Evolutionary conservation across 2,797 vertebrate genomes (phyloP).

Genomic region (Cuculus canorus): DNA sequence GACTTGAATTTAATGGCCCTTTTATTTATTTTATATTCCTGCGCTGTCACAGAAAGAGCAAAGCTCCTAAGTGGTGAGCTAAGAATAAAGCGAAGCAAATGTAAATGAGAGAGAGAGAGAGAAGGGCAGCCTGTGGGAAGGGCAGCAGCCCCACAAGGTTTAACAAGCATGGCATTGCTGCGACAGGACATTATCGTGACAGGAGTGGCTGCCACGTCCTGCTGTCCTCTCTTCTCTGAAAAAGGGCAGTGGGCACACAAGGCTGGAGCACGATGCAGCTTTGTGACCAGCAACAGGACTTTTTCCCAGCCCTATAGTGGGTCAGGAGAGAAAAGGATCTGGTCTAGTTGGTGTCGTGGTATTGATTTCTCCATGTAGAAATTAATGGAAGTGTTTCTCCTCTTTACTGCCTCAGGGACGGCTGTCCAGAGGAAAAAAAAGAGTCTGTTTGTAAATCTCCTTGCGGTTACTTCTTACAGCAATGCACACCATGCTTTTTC

Average conservation of each 20-base stretch:
- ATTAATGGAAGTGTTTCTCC: conserved; percentile 1
- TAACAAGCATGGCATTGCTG: rapidly evolving
- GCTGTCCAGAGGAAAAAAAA: not conserved
- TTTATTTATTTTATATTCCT: not conserved
- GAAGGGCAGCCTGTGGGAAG: not conserved
- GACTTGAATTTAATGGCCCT: not conserved
- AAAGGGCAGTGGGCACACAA: too few species aligned
- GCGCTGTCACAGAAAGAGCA: not conserved
- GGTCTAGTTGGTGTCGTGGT: not conserved
- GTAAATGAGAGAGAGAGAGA: not conserved
- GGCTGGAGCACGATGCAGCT: not conserved
- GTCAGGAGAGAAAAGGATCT: not conserved
- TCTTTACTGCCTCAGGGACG: not conserved
- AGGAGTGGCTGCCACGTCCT: rapidly evolving
- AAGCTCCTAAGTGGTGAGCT: not conserved
- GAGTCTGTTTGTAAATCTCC: not conserved
- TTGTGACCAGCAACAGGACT: not conserved
- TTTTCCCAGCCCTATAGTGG: not conserved
- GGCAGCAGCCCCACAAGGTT: not conserved
- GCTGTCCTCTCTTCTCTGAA: not conserved
- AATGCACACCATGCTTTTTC: not conserved
- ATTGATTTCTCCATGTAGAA: conserved; percentile 15
- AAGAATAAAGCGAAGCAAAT: not conserved
- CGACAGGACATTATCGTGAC: rapidly evolving
- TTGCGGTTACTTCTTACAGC: not conserved